Percentiles rank a stretch among this genome's conserved stretches.
Conservation (phyloP, 2,888 invertebrate genomes). For the Magallana nippona region DNA sequence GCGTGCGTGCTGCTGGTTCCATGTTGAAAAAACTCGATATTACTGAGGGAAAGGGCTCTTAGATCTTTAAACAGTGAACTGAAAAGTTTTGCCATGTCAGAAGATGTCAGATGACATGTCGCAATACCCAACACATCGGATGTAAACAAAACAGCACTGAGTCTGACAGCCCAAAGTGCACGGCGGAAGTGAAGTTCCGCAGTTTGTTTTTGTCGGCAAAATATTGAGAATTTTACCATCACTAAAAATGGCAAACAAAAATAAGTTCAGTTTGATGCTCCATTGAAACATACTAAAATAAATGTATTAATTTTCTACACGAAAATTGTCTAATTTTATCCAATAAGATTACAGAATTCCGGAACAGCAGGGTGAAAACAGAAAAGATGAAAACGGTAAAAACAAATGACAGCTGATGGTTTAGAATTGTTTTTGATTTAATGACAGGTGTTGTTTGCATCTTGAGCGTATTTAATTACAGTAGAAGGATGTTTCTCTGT, state of each 20-base stretch:
- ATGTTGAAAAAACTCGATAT: slow-evolving; percentile 76
- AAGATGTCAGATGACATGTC: slow-evolving; percentile 1
- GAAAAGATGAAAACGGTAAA: slow-evolving; percentile 30
- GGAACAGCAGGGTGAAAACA: background rate
- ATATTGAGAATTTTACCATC: no score
- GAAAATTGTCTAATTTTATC: slow-evolving; percentile 36
- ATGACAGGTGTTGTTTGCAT: background rate
- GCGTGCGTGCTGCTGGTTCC: slow-evolving; percentile 71
- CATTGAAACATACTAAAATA: no score
- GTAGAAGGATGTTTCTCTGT: background rate
- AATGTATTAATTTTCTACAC: background rate
- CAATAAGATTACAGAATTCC: slow-evolving; percentile 51
- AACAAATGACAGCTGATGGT: slow-evolving; percentile 26
- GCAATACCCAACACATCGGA: background rate
- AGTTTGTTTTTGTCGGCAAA: no score
- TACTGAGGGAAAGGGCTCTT: slow-evolving; percentile 71
- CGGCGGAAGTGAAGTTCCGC: background rate
- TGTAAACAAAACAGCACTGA: background rate
- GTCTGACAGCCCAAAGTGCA: background rate
- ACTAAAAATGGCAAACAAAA: no score
- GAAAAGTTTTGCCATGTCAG: slow-evolving; percentile 51
- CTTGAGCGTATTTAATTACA: background rate
- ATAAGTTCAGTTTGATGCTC: no score
- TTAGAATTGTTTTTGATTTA: slow-evolving; percentile 1
- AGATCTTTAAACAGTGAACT: slow-evolving; percentile 69